Conservation (phyloP, 1,140 invertebrate genomes). For the Drosophila sp. region DNA sequence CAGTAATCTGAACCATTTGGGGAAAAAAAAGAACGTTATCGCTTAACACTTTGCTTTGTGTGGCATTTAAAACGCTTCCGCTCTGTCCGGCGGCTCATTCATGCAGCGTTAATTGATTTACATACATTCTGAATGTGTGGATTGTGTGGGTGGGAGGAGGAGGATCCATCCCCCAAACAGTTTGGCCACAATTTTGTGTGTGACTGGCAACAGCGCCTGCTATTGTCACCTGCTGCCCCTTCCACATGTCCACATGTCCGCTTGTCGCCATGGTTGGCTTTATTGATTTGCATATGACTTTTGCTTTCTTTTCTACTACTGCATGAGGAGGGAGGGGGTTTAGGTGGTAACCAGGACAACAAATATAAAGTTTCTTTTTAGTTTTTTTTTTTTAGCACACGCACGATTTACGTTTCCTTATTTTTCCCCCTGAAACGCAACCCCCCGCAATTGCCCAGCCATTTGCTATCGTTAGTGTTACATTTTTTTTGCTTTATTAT, state of each 20-base stretch:
- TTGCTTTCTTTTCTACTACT: conserved; percentile 19
- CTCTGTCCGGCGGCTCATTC: conserved; percentile 52
- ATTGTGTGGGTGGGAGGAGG: background rate
- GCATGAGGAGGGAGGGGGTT: background rate
- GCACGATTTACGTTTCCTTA: conserved; percentile 27
- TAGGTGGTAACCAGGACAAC: conserved; percentile 34
- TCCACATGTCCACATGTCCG: conserved; percentile 2
- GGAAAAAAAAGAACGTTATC: conserved; percentile 26
- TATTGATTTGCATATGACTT: conserved; percentile 46
- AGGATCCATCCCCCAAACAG: background rate
- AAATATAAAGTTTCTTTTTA: background rate
- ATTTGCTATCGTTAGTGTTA: conserved; percentile 18
- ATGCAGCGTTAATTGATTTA: conserved; percentile 56
- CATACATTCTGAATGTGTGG: conserved; percentile 26
- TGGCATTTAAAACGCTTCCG: conserved; percentile 66
- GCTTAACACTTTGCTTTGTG: conserved; percentile 60
- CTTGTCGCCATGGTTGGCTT: conserved; percentile 27
- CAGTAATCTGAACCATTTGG: too few species aligned
- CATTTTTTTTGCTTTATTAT: conserved; percentile 44
- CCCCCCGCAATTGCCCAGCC: background rate
- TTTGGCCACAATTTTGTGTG: conserved; percentile 21
- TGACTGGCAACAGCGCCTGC: conserved; percentile 12
- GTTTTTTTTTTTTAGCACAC: conserved; percentile 29
- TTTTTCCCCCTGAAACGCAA: background rate
- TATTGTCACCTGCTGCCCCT: conserved; percentile 23